phyloP scores from a whole-genome alignment of 2,113 vertebrate genomes.

The Alexandromys fortis region DNA sequence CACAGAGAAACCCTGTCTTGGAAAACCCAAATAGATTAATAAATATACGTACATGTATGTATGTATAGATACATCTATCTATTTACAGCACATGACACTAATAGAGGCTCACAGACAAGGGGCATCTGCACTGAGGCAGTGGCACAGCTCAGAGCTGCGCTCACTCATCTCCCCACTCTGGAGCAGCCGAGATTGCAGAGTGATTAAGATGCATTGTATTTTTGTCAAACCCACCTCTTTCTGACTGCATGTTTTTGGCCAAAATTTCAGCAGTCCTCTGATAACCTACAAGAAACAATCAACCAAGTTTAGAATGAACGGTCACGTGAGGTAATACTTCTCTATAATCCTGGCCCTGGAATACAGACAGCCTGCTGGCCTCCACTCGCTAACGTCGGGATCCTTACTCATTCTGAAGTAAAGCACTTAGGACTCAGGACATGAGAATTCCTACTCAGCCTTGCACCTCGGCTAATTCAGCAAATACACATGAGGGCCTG shows the following conservation, averaged over 20 bases:
- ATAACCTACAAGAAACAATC: conserved; percentile 89
- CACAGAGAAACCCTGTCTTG: too few species aligned
- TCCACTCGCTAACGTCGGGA: not conserved
- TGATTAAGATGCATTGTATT: not conserved
- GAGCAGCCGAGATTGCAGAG: not conserved
- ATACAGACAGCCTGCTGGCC: not conserved
- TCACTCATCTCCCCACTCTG: accelerated
- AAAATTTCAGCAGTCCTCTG: conserved; percentile 96
- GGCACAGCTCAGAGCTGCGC: not conserved
- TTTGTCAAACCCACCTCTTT: conserved; percentile 91
- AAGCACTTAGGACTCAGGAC: not conserved
- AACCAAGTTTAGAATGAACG: not conserved
- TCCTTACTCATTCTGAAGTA: conserved; percentile 38
- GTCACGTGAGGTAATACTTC: not conserved
- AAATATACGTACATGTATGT: too few species aligned
- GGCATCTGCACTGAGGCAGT: not conserved
- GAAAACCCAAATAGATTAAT: too few species aligned
- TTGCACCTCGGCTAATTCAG: not conserved
- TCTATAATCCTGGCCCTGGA: not conserved
- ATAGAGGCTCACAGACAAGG: not conserved
- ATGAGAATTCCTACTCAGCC: not conserved
- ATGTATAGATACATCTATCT: too few species aligned
- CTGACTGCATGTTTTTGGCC: conserved; percentile 99
- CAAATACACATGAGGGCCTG: not conserved
- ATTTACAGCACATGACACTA: not conserved